Percentiles rank a stretch among this genome's conserved stretches.
phyloP scores from a whole-genome alignment of 2,113 vertebrate genomes.

The Talpa occidentalis region DNA sequence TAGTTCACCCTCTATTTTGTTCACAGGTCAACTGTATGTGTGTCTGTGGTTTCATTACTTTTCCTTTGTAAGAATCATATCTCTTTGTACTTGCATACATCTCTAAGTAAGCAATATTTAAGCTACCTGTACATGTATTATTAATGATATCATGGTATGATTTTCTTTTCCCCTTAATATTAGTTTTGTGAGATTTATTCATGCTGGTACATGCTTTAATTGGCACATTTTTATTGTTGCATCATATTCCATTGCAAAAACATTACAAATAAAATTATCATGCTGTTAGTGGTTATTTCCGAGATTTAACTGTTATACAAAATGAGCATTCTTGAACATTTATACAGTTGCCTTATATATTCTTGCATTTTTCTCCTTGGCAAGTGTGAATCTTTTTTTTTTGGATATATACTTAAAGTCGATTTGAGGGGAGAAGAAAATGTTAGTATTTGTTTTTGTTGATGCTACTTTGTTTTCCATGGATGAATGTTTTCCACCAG shows the following conservation, averaged over 20 bases:
- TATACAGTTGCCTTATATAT: too few relatives aligned
- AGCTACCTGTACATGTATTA: background rate
- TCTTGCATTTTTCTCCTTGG: background rate
- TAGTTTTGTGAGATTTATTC: background rate
- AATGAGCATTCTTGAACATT: background rate
- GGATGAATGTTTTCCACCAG: background rate
- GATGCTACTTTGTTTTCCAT: background rate
- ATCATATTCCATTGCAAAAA: background rate
- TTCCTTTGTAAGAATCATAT: background rate
- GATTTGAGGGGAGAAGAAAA: background rate
- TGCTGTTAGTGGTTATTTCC: background rate
- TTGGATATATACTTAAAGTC: background rate
- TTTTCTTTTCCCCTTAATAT: background rate
- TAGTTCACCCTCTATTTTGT: too few relatives aligned
- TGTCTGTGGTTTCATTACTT: background rate
- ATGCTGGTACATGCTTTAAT: background rate
- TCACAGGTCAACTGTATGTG: background rate
- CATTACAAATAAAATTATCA: background rate
- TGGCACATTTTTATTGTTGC: background rate
- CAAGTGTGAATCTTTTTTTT: background rate
- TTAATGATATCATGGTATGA: background rate
- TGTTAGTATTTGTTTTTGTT: background rate
- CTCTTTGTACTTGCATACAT: background rate
- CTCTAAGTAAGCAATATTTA: background rate
- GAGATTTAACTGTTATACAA: background rate